phyloP scores from a whole-genome alignment of 2,797 vertebrate genomes.

The Ara ararauna region DNA sequence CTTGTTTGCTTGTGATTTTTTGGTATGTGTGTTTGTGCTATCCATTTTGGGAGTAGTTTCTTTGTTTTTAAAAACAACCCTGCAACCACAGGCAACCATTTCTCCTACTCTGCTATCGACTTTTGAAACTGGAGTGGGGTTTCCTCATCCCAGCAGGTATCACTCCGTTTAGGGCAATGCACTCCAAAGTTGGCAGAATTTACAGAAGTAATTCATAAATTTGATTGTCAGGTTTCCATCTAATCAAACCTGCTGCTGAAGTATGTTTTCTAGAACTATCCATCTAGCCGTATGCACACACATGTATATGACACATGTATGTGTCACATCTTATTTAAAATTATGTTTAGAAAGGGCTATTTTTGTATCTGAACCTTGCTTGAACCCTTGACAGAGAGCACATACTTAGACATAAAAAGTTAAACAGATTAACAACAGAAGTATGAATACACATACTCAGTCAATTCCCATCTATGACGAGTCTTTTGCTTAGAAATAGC shows the following conservation, averaged over 20 bases:
- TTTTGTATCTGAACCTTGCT: constrained; percentile 15
- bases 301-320: background rate
- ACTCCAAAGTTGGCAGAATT: background rate
- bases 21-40: background rate
- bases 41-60: background rate
- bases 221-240: background rate
- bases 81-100: background rate
- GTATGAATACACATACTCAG: background rate
- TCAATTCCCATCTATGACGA: background rate
- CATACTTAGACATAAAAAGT: background rate
- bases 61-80: background rate
- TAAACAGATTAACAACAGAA: constrained; percentile 7
- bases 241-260: background rate
- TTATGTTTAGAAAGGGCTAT: constrained; percentile 7
- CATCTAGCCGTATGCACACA: background rate
- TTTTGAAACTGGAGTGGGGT: background rate
- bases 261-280: background rate
- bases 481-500: background rate
- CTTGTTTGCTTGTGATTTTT: background rate
- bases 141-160: background rate
- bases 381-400: constrained; percentile 28
- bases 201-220: background rate
- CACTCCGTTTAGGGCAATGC: background rate
- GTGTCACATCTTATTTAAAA: background rate
- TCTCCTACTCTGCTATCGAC: background rate